Percentiles rank a stretch among this genome's conserved stretches.
phyloP scores from a whole-genome alignment of 2,888 invertebrate species.

The Orthosia incerta region DNA sequence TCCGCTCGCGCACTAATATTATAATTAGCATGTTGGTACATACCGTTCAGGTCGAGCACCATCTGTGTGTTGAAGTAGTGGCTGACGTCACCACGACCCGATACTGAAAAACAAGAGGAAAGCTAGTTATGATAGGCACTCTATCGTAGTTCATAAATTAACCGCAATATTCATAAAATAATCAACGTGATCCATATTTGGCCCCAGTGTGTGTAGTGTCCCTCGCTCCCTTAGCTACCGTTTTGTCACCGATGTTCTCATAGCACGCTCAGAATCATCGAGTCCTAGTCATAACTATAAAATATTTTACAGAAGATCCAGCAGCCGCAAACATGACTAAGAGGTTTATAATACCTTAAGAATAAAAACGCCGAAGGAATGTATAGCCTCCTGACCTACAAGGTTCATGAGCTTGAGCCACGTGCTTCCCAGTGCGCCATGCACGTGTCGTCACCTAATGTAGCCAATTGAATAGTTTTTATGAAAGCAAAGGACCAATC shows the following conservation, averaged over 20 bases:
- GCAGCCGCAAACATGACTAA: background rate
- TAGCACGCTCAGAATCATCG: background rate
- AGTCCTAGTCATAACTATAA: background rate
- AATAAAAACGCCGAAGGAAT: background rate
- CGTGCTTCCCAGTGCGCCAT: background rate
- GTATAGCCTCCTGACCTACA: background rate
- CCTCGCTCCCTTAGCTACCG: background rate
- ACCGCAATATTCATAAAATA: background rate
- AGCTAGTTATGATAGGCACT: background rate
- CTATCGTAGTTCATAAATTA: background rate
- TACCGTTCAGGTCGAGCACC: slow-evolving; percentile 89
- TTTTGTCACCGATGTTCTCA: background rate
- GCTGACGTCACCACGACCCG: slow-evolving; percentile 89
- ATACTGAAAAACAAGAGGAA: slow-evolving; percentile 81
- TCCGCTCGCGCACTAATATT: slow-evolving; percentile 69
- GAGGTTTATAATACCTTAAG: background rate
- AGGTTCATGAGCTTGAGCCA: background rate
- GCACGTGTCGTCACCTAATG: slow-evolving; percentile 23
- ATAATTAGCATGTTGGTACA: slow-evolving; percentile 72
- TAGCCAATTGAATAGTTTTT: slow-evolving; percentile 9
- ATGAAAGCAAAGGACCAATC: slow-evolving; percentile 9
- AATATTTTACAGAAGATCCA: background rate
- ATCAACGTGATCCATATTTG: background rate
- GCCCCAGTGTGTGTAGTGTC: slow-evolving; percentile 1
- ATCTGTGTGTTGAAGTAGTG: slow-evolving; percentile 89